Evolutionary conservation across 2,888 invertebrate genomes (phyloP), one percentile per base, ranked within the genome.

Genomic region (Osedax fenrisi): DNA sequence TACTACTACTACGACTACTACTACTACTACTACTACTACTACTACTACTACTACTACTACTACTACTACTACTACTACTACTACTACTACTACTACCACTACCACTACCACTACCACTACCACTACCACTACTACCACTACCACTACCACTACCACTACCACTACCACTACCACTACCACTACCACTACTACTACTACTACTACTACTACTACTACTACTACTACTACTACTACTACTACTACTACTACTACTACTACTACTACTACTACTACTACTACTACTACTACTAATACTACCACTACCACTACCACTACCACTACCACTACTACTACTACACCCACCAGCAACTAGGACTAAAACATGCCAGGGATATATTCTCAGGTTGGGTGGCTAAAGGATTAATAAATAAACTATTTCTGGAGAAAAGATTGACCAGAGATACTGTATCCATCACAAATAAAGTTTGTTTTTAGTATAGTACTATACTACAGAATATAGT

Each of bases 1-100:
- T 67, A 41, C 41, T 41, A 41, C 41, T 17, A 41, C 41, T 17
- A 41, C 41, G 5, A 41, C 41, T 17, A 41, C 75, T 75, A 21
- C 24, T 27, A 27, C 74, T 64, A 56, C 74, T 59, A 74, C 72
- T 59, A 74, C 56, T 59, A 74, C 75, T 59, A 74, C 73, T 73
- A 74, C 59, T 73, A 74, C 72, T 59, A 74, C 75, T 59, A 74
- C 59, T 73, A 74, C 75, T 24, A 74, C 72, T 59, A 74, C 72
- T 73, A 74, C 75, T 59, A 74, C 75, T 59, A 74, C 75, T 59
- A 74, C 75, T 59, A 59, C 75, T 73, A 74, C 73, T 59, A 74
- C 72, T 59, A 74, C 72, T 59, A 74, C 72, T 73, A 74, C 75
- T 26, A 59, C 72, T 59, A 74, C 75, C 56, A 74, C 75, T 59